Evolutionary conservation across 2,888 invertebrate genomes (phyloP).

Genomic region (Dermolepida albohirtum): DNA sequence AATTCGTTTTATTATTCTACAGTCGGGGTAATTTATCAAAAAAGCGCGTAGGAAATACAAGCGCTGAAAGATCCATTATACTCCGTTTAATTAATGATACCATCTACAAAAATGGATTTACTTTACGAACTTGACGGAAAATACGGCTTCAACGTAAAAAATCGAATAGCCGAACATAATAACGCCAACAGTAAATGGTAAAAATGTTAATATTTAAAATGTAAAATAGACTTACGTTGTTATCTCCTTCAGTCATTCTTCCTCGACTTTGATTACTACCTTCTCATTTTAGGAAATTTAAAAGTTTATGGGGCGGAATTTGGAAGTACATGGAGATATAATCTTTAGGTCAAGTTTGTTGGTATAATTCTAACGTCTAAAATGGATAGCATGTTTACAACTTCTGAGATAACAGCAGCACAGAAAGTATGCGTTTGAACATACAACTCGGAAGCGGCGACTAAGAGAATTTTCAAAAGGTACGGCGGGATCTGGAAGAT

Average conservation of each 20-base stretch:
- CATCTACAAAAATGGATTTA: background rate
- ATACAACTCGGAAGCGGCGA: background rate
- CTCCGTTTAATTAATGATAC: conserved; percentile 12
- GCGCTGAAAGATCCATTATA: conserved; percentile 15
- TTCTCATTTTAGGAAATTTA: conserved; percentile 18
- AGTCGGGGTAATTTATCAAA: background rate
- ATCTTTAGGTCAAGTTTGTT: background rate
- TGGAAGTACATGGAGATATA: conserved; percentile 3
- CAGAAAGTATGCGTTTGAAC: no score
- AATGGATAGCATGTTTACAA: no score
- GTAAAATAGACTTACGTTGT: conserved; percentile 36
- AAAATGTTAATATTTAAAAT: conserved; percentile 3
- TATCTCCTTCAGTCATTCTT: conserved; percentile 40
- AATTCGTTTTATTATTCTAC: conserved; percentile 10
- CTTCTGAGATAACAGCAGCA: no score
- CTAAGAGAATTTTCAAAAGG: conserved; percentile 1
- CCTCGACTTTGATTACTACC: conserved; percentile 28
- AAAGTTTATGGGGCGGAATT: background rate
- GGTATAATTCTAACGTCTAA: background rate
- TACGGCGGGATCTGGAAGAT: conserved; percentile 8
- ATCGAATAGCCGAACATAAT: background rate
- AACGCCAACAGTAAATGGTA: background rate
- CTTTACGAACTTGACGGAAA: conserved; percentile 2
- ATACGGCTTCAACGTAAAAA: background rate
- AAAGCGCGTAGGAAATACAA: background rate